These are phyloP conservation scores for Harpagoxenus sublaevis DNA, from an alignment of 2,888 invertebrate species.

Conservation along the genomic window DNA sequence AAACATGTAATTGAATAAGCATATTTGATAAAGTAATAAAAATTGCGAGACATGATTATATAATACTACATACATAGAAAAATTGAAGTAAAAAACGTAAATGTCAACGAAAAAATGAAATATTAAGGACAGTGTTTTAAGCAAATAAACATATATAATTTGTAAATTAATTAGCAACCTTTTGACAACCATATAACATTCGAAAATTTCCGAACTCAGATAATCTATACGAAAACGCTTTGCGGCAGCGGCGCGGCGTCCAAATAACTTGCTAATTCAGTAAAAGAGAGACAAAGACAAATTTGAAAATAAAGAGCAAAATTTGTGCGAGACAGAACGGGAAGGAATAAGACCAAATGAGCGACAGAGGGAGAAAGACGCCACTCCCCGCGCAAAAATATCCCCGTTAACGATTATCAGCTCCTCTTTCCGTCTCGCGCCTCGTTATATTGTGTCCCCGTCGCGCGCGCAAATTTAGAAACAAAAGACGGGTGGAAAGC, in stretches of 20 bases:
- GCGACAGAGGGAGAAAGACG: conserved; percentile 54
- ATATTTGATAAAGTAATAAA: not conserved
- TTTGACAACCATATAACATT: not conserved
- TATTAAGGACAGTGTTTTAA: not conserved
- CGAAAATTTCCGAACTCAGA: not conserved
- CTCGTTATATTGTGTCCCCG: conserved; percentile 85
- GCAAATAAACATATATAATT: not conserved
- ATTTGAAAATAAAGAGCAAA: conserved; percentile 63
- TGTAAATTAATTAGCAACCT: not conserved
- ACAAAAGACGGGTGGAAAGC: conserved; percentile 83
- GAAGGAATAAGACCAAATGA: conserved; percentile 26
- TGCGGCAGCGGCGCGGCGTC: too few relatives aligned
- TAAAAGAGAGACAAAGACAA: conserved; percentile 59
- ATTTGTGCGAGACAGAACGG: conserved; percentile 59
- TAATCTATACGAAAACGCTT: not conserved
- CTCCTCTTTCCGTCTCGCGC: conserved; percentile 74
- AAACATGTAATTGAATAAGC: not conserved
- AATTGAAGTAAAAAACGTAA: not conserved
- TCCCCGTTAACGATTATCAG: conserved; percentile 84
- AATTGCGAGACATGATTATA: not conserved
- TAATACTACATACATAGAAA: not conserved
- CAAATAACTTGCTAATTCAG: conserved; percentile 24
- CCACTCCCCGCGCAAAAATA: conserved; percentile 79
- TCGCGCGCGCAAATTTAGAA: conserved; percentile 81
- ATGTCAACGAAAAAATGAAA: not conserved